These are phyloP conservation scores for Drosophila bipectinata DNA, from an alignment of 1,140 invertebrate genomes.

Conservation along the genomic window DNA sequence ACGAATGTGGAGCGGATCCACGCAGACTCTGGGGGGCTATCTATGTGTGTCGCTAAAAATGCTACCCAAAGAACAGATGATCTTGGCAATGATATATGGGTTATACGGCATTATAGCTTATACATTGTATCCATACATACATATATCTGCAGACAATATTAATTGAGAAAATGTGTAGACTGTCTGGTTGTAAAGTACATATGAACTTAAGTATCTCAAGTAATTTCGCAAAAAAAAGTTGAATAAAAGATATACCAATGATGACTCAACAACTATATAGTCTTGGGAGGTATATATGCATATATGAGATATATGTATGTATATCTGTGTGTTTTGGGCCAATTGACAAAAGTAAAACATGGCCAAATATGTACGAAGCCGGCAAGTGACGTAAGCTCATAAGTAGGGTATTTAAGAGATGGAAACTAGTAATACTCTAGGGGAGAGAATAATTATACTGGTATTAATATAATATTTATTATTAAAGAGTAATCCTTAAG, in stretches of 20 bases:
- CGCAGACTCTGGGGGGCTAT: too few species aligned
- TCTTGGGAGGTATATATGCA: too few species aligned
- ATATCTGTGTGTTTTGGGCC: constrained; percentile 15
- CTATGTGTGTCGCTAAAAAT: constrained; percentile 13
- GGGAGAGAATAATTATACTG: too few species aligned
- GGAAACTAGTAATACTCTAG: constrained; percentile 7
- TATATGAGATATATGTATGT: too few species aligned
- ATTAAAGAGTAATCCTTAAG: too few species aligned
- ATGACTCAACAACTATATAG: constrained; percentile 33
- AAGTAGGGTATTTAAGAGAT: not conserved
- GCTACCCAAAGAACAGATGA: constrained; percentile 17
- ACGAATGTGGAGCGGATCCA: constrained; percentile 28
- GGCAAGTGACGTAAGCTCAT: constrained; percentile 58
- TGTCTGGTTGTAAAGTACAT: not conserved
- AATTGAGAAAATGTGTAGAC: constrained; percentile 47
- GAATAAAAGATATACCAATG: constrained; percentile 31
- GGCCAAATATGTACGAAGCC: constrained; percentile 64
- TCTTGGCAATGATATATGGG: constrained; percentile 47
- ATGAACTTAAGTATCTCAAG: constrained; percentile 2
- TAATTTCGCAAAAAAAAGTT: constrained; percentile 36
- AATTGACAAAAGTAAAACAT: constrained; percentile 80
- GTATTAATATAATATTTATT: too few species aligned
- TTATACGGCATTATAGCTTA: not conserved
- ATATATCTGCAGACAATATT: constrained; percentile 38
- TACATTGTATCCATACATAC: constrained; percentile 4